These are phyloP conservation scores for Paramormyrops kingsleyae DNA, from an alignment of 2,113 vertebrate species.

Conservation along the genomic window DNA sequence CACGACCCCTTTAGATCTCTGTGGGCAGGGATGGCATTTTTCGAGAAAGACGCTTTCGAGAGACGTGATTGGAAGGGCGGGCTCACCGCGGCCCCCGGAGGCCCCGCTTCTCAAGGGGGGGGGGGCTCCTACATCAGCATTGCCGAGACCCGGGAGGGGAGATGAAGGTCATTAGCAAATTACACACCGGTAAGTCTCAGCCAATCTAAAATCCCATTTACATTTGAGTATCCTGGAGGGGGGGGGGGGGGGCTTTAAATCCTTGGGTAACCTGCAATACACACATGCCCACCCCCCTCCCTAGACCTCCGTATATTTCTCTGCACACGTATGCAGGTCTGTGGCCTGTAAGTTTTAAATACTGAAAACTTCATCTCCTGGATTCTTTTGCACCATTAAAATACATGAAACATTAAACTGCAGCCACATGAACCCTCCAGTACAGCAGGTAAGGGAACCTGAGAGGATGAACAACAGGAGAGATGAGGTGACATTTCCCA, in stretches of 20 bases:
- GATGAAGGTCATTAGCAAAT: slow-evolving; percentile 18
- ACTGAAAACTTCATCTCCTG: neutral
- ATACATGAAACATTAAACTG: neutral
- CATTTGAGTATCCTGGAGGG: neutral
- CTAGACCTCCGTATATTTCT: neutral
- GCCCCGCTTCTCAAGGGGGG: neutral
- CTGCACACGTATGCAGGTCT: neutral
- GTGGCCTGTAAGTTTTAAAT: neutral
- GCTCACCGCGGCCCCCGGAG: neutral
- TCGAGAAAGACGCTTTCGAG: neutral
- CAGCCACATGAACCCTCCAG: neutral
- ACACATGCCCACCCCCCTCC: neutral
- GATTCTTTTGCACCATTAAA: neutral
- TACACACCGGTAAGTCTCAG: neutral
- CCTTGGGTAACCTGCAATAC: neutral
- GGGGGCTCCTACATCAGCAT: neutral
- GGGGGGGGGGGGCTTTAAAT: neutral
- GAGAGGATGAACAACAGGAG: neutral
- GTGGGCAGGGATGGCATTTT: neutral
- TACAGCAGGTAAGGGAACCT: neutral
- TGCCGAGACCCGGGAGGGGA: neutral
- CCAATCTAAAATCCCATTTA: slow-evolving; percentile 14
- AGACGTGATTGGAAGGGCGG: neutral
- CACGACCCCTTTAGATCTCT: neutral
- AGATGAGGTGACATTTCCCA: neutral